These are phyloP conservation scores for Bradysia coprophila DNA, from an alignment of 1,140 invertebrate genomes.

Conservation along the genomic window DNA sequence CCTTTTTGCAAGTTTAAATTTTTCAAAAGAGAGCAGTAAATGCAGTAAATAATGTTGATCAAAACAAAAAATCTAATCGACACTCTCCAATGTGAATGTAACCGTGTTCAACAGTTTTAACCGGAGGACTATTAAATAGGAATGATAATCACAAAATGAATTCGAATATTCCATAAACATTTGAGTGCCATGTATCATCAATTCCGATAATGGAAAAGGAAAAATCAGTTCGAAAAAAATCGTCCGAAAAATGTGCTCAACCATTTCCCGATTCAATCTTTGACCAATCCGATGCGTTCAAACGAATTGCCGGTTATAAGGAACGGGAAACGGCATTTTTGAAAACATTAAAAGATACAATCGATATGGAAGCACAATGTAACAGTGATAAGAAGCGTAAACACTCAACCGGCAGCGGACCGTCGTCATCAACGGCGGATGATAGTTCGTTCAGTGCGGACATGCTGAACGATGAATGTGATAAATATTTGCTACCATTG, in stretches of 20 bases:
- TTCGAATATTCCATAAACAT: too few relatives aligned
- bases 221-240: not conserved
- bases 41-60: too few relatives aligned
- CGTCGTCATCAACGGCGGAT: not conserved
- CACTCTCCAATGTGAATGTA: too few relatives aligned
- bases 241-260: not conserved
- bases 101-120: too few relatives aligned
- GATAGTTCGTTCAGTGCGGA: not conserved
- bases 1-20: too few relatives aligned
- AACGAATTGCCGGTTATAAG: conserved; percentile 3
- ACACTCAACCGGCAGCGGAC: not conserved
- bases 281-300: conserved; percentile 2
- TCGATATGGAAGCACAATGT: conserved; percentile 4
- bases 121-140: too few relatives aligned
- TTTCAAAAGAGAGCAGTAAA: too few relatives aligned
- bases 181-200: too few relatives aligned
- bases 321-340: conserved; percentile 6
- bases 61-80: too few relatives aligned
- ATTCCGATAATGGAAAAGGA: not conserved
- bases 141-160: too few relatives aligned
- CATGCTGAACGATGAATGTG: conserved; percentile 6
- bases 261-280: not conserved
- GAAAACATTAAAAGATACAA: conserved; percentile 4
- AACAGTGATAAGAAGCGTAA: too few relatives aligned
- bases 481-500: conserved; percentile 9